Base-by-base conservation (phyloP, 2,797 vertebrate species). In the Liasis olivaceus region DNA sequence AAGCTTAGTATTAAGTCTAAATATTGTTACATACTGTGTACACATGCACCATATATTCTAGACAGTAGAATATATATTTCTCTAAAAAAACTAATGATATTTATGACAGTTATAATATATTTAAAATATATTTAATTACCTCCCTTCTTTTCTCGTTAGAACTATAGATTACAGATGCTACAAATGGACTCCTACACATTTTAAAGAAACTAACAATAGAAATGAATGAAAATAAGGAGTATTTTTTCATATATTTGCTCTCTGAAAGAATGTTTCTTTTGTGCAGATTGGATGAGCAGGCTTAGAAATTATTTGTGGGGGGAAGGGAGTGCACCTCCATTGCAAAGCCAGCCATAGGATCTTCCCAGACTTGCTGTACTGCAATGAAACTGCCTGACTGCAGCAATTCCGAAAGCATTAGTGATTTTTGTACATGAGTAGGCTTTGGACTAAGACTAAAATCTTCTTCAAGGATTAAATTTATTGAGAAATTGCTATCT, bases 31-130 rank as follows among this genome's bases (percentile, higher is more conserved):
- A 90, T 7, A 58, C 6, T 20, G 14, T 0, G 20, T 20, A 24
- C 0, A 42, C 0, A 24, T 47, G 69, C 0, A 0, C 8, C 4
- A 69, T 3, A 1, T 64, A 15, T 59, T 87, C 31, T 59, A 20
- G 4, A 60, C 28, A 60, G 24, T 4, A 69, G 13, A 11, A 58
- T 66, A 72, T 11, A 22, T 22, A 2, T 0, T 54, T 31, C 62
- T 17, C 42, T 8, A 17, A 5, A 6, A 31, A n/a, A 69, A 24
- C 24, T 26, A 11, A 22, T 86, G 28, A 58, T 12, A 1, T 2
- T 28, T 47, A 31, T 87, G 7, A 2, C 24, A 56, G 12, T 0
- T 0, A 22, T 59, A 17, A 31, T n/a, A 28, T 31, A 81, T 3
- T 0, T 62, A 28, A 24, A 15, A 62, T 81, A 62, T 86, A 17